phyloP scores from a whole-genome alignment of 2,113 vertebrate species.

The Muntiacus reevesi region DNA sequence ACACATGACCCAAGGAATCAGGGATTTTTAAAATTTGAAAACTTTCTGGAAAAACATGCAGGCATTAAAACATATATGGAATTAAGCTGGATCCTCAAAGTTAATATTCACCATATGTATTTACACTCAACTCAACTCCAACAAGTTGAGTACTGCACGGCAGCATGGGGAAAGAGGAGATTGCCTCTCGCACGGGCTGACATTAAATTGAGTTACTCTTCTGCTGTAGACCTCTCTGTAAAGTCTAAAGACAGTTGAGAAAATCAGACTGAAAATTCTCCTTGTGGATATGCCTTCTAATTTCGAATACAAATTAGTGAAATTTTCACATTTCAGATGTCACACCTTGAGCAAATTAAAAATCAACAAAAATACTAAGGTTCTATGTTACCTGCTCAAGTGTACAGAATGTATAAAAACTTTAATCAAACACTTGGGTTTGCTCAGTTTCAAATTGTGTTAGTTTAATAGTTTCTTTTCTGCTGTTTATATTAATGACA shows the following conservation, averaged over 20 bases:
- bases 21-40: slow-evolving; percentile 60
- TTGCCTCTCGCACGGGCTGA: slow-evolving; percentile 10
- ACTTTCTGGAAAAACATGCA: slow-evolving; percentile 70
- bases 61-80: slow-evolving; percentile 65
- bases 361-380: slow-evolving; percentile 84
- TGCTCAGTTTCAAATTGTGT: slow-evolving; percentile 97
- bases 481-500: slow-evolving; percentile 97
- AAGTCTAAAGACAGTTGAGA: slow-evolving; percentile 56
- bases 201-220: slow-evolving; percentile 57
- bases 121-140: slow-evolving; percentile 47
- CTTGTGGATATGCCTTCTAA: slow-evolving; percentile 68
- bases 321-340: slow-evolving; percentile 79
- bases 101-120: slow-evolving; percentile 63
- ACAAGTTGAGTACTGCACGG: background rate
- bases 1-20: slow-evolving; percentile 63
- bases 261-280: slow-evolving; percentile 53
- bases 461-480: slow-evolving; percentile 98
- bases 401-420: slow-evolving; percentile 95
- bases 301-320: slow-evolving; percentile 77
- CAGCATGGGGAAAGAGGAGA: slow-evolving; percentile 53
- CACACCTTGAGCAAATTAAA: slow-evolving; percentile 83
- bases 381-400: slow-evolving; percentile 84
- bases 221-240: slow-evolving; percentile 42
- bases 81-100: slow-evolving; percentile 62
- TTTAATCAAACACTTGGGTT: slow-evolving; percentile 98